These are phyloP conservation scores for Rhopalosiphum nymphaeae DNA, from an alignment of 2,888 invertebrate species.

Conservation along the genomic window DNA sequence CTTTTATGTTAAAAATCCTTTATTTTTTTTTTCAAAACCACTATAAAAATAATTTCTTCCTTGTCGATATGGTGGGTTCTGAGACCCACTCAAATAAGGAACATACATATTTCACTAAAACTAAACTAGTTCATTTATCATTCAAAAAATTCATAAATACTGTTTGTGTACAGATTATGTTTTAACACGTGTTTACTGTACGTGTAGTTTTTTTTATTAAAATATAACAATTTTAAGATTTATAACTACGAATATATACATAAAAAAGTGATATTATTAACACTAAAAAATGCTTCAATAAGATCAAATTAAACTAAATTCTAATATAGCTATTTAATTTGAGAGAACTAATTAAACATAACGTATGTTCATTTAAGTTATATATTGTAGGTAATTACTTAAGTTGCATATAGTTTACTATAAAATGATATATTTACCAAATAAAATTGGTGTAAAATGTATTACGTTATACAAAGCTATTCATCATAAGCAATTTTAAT, in stretches of 20 bases:
- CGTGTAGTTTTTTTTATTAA: neutral
- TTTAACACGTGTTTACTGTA: neutral
- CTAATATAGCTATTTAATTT: neutral
- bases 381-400: neutral
- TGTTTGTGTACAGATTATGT: neutral
- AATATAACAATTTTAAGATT: neutral
- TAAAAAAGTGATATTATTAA: neutral
- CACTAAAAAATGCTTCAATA: neutral
- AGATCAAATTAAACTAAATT: neutral
- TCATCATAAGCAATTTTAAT: neutral
- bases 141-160: neutral
- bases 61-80: neutral
- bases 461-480: neutral
- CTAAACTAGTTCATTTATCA: neutral
- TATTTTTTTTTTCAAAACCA: neutral
- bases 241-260: too few species aligned
- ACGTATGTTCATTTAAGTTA: neutral
- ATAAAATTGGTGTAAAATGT: neutral
- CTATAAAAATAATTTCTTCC: slow-evolving; percentile 31
- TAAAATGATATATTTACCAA: neutral
- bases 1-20: slow-evolving; percentile 2
- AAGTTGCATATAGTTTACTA: neutral
- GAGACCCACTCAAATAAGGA: neutral
- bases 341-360: neutral
- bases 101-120: neutral